Conservation (phyloP, 2,113 vertebrate genomes). For the Vanacampus margaritifer region DNA sequence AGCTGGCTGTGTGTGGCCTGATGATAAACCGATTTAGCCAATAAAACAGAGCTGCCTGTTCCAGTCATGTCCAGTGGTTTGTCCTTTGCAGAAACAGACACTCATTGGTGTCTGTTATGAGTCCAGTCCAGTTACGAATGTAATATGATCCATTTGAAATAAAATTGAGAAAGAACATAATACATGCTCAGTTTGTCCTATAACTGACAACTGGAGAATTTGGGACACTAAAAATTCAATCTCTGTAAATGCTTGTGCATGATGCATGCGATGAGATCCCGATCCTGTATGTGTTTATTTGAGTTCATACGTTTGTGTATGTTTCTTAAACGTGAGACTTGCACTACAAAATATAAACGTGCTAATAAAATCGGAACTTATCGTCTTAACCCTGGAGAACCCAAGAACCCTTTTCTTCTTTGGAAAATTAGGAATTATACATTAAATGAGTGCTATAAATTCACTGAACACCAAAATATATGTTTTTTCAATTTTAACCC, state of each 20-base stretch:
- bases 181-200: constrained; percentile 13
- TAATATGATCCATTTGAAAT: constrained; percentile 28
- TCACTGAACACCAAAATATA: no score
- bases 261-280: constrained; percentile 44
- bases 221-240: not conserved
- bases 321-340: constrained; percentile 38
- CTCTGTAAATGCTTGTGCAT: constrained; percentile 42
- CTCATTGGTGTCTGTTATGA: constrained; percentile 28
- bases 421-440: no score
- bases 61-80: constrained; percentile 52
- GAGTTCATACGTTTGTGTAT: constrained; percentile 28
- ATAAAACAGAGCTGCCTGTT: constrained; percentile 18
- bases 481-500: no score
- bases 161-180: constrained; percentile 20
- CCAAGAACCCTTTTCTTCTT: no score
- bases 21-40: constrained; percentile 5
- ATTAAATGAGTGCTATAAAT: no score
- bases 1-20: constrained; percentile 3
- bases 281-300: constrained; percentile 23
- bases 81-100: constrained; percentile 44
- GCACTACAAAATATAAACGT: constrained; percentile 40
- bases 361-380: not conserved
- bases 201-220: constrained; percentile 9
- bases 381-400: no score
- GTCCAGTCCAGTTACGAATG: constrained; percentile 35